phyloP scores from a whole-genome alignment of 2,888 invertebrate genomes.

The Ophion ellenae region DNA sequence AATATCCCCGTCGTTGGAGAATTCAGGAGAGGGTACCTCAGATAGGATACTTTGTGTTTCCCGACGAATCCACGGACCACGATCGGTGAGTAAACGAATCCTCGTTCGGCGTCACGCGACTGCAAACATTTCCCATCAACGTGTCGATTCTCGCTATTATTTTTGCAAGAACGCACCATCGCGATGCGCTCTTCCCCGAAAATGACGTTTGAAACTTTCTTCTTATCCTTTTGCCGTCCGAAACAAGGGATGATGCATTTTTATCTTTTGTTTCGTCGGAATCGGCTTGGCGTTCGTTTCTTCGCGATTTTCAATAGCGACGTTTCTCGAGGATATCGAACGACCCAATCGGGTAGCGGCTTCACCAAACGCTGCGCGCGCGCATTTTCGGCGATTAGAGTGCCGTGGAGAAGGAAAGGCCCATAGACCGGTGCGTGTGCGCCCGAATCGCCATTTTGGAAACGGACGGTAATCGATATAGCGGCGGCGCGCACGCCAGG shows the following conservation, averaged over 20 bases:
- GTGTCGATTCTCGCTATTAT: neutral
- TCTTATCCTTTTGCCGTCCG: too few species aligned
- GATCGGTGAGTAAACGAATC: conserved; percentile 52
- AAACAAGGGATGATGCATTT: neutral
- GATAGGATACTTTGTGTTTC: conserved; percentile 52
- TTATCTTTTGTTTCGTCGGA: neutral
- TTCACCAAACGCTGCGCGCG: conserved; percentile 58
- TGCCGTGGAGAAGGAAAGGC: conserved; percentile 17
- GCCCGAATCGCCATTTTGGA: conserved; percentile 80
- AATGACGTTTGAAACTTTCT: conserved; percentile 13
- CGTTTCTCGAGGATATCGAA: neutral
- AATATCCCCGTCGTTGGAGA: conserved; percentile 36
- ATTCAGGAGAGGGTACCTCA: conserved; percentile 29
- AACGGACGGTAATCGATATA: conserved; percentile 81
- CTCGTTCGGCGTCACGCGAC: neutral
- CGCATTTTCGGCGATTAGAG: conserved; percentile 8
- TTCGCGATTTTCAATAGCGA: neutral
- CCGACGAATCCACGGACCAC: conserved; percentile 26
- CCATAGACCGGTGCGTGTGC: conserved; percentile 62
- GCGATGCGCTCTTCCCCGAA: neutral
- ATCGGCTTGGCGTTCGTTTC: neutral
- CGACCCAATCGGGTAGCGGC: conserved; percentile 39
- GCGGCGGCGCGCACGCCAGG: conserved; percentile 73
- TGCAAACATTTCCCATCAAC: neutral
- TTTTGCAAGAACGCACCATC: conserved; percentile 10